phyloP scores from a whole-genome alignment of 2,113 vertebrate genomes.

The Sclerurus mexicanus region DNA sequence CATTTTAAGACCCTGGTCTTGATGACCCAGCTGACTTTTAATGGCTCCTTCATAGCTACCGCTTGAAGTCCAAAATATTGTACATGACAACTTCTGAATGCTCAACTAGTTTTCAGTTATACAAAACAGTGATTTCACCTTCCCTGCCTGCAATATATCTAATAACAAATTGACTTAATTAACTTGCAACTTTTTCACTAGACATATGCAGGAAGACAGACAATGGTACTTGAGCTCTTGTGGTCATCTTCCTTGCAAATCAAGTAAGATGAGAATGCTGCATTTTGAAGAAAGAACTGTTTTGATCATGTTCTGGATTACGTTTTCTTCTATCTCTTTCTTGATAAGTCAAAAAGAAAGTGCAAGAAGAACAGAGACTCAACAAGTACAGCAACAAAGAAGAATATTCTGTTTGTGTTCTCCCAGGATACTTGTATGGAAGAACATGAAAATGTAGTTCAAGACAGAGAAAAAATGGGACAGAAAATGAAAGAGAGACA shows the following conservation, averaged over 20 bases:
- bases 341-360: constrained; percentile 77
- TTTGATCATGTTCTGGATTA: not conserved
- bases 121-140: not conserved
- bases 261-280: not conserved
- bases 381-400: constrained; percentile 62
- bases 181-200: not conserved
- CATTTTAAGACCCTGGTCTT: not conserved
- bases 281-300: not conserved
- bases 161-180: not conserved
- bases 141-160: not conserved
- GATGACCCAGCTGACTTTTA: not conserved
- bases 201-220: not conserved
- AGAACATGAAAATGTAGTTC: constrained; percentile 20
- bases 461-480: not conserved
- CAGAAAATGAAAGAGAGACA: not conserved
- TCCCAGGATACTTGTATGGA: constrained; percentile 45
- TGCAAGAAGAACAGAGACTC: constrained; percentile 69
- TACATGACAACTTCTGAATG: not conserved
- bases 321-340: not conserved
- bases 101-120: not conserved
- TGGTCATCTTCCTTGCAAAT: not conserved
- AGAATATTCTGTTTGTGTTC: constrained; percentile 51
- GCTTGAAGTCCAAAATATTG: not conserved
- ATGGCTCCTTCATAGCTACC: not conserved
- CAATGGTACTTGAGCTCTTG: not conserved